These are phyloP conservation scores for Psittacula echo DNA, from an alignment of 2,797 vertebrate genomes.

Conservation along the genomic window DNA sequence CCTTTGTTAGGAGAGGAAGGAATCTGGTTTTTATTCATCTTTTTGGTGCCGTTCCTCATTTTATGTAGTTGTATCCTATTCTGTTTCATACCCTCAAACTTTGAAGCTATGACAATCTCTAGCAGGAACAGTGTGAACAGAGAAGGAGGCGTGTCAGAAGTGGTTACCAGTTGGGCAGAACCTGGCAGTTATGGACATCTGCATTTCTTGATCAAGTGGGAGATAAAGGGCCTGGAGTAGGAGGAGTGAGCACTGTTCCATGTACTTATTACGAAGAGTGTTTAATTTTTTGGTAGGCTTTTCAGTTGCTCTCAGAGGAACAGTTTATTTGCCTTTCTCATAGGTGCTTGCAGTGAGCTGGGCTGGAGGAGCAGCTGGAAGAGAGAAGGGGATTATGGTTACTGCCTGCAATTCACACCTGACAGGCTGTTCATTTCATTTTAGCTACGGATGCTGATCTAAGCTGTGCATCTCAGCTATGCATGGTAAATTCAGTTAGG, in stretches of 20 bases:
- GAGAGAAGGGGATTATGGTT: background rate
- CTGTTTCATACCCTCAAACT: background rate
- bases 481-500: background rate
- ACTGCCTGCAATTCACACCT: background rate
- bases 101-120: background rate
- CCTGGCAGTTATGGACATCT: rapidly evolving
- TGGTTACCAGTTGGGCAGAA: background rate
- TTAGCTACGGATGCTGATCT: background rate
- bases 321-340: background rate
- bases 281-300: background rate
- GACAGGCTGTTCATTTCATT: background rate
- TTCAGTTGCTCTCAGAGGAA: background rate
- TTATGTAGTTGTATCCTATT: background rate
- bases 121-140: background rate
- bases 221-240: background rate
- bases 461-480: background rate
- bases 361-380: background rate
- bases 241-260: background rate
- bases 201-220: background rate
- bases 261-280: background rate
- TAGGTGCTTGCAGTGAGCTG: background rate
- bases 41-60: background rate
- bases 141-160: background rate
- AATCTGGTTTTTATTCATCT: background rate
- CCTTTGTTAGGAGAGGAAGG: background rate